phyloP scores from a whole-genome alignment of 2,113 vertebrate genomes.

The Periophthalmus modestus region DNA sequence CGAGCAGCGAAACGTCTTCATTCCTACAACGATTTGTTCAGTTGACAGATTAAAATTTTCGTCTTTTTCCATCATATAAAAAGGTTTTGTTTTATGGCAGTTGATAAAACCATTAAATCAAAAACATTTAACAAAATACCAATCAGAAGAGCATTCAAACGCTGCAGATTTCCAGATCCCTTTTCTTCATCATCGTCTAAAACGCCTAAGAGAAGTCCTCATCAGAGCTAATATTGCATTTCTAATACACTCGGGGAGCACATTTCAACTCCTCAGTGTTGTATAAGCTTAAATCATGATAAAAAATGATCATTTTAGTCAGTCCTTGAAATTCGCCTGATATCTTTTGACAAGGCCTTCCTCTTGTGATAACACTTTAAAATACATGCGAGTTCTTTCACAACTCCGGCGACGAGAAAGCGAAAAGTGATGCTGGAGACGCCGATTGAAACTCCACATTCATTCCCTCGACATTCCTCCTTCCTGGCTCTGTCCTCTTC shows the following conservation, averaged over 20 bases:
- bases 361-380: neutral
- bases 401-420: slow-evolving; percentile 16
- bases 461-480: slow-evolving; percentile 22
- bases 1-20: no score
- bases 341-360: neutral
- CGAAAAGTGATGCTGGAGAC: slow-evolving; percentile 19
- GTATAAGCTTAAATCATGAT: slow-evolving; percentile 1
- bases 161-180: neutral
- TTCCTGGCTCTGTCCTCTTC: slow-evolving; percentile 45
- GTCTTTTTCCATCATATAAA: no score
- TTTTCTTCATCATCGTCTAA: neutral
- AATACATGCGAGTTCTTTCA: neutral
- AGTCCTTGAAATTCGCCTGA: slow-evolving; percentile 9
- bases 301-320: slow-evolving; percentile 4
- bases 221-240: neutral
- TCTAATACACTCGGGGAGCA: neutral
- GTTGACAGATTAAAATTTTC: no score
- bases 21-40: no score
- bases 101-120: neutral
- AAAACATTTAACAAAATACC: neutral
- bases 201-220: neutral
- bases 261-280: slow-evolving; percentile 4
- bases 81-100: neutral
- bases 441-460: slow-evolving; percentile 24
- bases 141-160: neutral